Evolutionary conservation across 2,888 invertebrate genomes (phyloP), one percentile per base, ranked within the genome.

Genomic region (Bembecia ichneumoniformis): DNA sequence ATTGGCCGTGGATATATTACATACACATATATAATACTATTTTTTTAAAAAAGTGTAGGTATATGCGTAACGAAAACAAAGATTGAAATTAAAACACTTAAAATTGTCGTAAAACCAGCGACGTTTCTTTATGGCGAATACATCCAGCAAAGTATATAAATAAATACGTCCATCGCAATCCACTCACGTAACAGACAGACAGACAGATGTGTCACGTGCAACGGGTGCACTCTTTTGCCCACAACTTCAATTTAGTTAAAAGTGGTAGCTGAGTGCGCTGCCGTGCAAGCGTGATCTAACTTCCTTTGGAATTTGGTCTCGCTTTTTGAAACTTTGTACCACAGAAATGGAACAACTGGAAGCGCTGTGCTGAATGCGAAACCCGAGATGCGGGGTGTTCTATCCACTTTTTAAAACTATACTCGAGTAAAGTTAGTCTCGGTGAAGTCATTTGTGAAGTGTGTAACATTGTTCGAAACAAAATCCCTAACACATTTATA

Each of bases 201-300:
- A 66, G 68, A 67, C 66, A 70, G 73, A 73, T 72, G 73, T 74
- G 73, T 74, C 79, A 79, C 80, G 80, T 79, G 70, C 71, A 68
- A 35, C 47, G 46, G 40, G 51, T 53, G 62, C 64, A 67, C 68
- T 67, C 74, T 74, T 72, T 77, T 77, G 69, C 68, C 68, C 71
- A 63, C 77, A 76, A 79, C 77, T 82, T 78, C 80, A 84, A 86
- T 86, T 82, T 82, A 77, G 77, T 82, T 82, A 82, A 84, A 81
- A 83, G 83, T 84, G 71, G 71, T 66, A 67, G 69, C 72, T 70
- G 73, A 79, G 78, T 76, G 73, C 73, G 54, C 13, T 40, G 28
- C 53, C 54, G 58, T 56, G 56, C 58, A 66, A 65, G 67, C 74
- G 72, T 72, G 77, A 72, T 75, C 74, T 68, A 72, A 73, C 76